Evolutionary conservation across 2,113 vertebrate species (phyloP).

Genomic region (Mobula birostris): DNA sequence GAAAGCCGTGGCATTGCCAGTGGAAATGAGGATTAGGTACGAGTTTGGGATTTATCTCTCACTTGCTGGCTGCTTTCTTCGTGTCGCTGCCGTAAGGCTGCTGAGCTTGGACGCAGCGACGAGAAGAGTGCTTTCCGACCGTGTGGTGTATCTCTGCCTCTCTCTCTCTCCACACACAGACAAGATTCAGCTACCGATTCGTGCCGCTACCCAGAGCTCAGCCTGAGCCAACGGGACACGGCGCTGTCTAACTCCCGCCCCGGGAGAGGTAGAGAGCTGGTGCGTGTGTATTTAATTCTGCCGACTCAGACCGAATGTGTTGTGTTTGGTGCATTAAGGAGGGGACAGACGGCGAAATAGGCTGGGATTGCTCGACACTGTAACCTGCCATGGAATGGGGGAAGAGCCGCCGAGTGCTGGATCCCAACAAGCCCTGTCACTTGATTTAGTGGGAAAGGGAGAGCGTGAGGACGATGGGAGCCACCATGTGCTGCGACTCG

Average conservation of each 20-base stretch:
- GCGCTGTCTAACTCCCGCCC: not conserved
- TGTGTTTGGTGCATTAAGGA: not conserved
- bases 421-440: not conserved
- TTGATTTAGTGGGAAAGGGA: not conserved
- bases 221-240: not conserved
- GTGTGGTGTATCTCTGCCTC: not conserved
- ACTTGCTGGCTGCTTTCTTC: not conserved
- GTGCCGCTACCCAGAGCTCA: not conserved
- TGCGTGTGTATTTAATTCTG: not conserved
- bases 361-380: not conserved
- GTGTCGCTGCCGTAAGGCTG: not conserved
- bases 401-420: not conserved
- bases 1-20: not conserved
- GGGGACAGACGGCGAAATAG: not conserved
- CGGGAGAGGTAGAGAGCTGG: not conserved
- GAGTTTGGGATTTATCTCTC: slow-evolving; percentile 23
- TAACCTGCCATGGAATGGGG: not conserved
- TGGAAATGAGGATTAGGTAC: not conserved
- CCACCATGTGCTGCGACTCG: slow-evolving; percentile 53
- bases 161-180: not conserved
- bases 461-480: slow-evolving; percentile 51
- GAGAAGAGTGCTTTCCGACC: not conserved
- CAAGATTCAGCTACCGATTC: not conserved
- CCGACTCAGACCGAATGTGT: not conserved
- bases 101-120: not conserved